Base-by-base conservation (phyloP, 2,113 vertebrate species). In the Anarhynchus alexandrinus region DNA sequence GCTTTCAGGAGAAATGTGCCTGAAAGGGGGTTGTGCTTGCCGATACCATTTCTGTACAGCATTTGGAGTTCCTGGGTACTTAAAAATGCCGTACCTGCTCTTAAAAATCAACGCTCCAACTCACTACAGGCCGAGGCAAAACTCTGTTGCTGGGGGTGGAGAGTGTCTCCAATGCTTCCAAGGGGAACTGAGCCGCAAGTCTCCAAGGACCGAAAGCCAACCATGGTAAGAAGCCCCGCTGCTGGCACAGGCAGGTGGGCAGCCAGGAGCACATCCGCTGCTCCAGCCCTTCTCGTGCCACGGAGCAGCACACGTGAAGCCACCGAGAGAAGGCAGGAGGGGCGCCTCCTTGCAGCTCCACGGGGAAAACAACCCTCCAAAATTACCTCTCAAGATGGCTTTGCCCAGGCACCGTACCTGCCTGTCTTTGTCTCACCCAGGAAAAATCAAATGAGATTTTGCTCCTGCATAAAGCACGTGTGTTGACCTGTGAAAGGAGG, bases 271-370 rank as follows among this genome's bases (percentile, higher is more conserved):
- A 36, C 61, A 6, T 27, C 22, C 12, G 4, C 66, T 22, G 58
- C 6, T 26, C 61, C 71, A n/a, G 61, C n/a, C 52, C 71, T 29
- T 30, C 64, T 12, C 3, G 0, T n/a, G 64, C 15, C 45, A 17
- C 7, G 18, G 38, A 32, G 38, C 9, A 0, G 34, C 57, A 19
- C 43, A 7, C 10, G 7, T 2, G 8, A n/a, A 40, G n/a, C 36
- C 32, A 3, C 15, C 1, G 1, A 34, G 19, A 42, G 20, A 54
- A n/a, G 42, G 38, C 70, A 23, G 29, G 40, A 83, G 45, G 26
- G 23, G 38, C 20, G 13, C 7, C 55, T 18, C 26, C 26, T 52
- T 21, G 22, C 45, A n/a, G 25, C 45, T 49, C 19, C 20, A 25
- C 21, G 12, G 70, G 38, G 36, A 70, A 34, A 76, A 55, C 27